phyloP scores from a whole-genome alignment of 2,888 invertebrate species.

The Pachliopta kotzebuea region DNA sequence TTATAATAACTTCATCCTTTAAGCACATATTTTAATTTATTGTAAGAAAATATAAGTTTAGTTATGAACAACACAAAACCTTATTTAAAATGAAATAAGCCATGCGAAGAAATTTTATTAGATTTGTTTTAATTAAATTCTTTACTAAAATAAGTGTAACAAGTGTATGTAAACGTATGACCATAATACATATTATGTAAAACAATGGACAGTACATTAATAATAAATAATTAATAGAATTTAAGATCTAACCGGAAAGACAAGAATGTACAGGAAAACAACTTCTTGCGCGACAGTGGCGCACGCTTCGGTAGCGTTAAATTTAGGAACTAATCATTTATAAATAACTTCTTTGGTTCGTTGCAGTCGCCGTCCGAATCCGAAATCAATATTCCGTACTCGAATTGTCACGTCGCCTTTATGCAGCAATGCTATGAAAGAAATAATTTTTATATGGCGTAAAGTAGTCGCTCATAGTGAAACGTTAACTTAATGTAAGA shows the following conservation, averaged over 20 bases:
- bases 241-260: slow-evolving; percentile 24
- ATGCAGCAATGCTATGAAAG: slow-evolving; percentile 81
- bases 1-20: not conserved
- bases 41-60: not conserved
- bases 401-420: slow-evolving; percentile 69
- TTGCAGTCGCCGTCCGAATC: slow-evolving; percentile 71
- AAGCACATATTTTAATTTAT: not conserved
- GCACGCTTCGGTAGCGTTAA: slow-evolving; percentile 40
- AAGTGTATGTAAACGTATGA: no score
- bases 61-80: no score
- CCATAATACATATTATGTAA: no score
- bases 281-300: slow-evolving; percentile 48
- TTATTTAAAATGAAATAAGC: not conserved
- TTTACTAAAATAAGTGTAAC: no score
- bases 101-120: no score
- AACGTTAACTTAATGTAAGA: slow-evolving; percentile 80
- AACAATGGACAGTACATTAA: not conserved
- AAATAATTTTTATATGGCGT: slow-evolving; percentile 76
- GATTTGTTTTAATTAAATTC: no score
- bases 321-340: slow-evolving; percentile 59
- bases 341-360: slow-evolving; percentile 51
- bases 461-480: slow-evolving; percentile 81
- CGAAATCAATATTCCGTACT: slow-evolving; percentile 75
- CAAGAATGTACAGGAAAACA: slow-evolving; percentile 28
- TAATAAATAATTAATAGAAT: not conserved